These are phyloP conservation scores for Drosophila bocki DNA, from an alignment of 1,140 invertebrate species.

Conservation along the genomic window DNA sequence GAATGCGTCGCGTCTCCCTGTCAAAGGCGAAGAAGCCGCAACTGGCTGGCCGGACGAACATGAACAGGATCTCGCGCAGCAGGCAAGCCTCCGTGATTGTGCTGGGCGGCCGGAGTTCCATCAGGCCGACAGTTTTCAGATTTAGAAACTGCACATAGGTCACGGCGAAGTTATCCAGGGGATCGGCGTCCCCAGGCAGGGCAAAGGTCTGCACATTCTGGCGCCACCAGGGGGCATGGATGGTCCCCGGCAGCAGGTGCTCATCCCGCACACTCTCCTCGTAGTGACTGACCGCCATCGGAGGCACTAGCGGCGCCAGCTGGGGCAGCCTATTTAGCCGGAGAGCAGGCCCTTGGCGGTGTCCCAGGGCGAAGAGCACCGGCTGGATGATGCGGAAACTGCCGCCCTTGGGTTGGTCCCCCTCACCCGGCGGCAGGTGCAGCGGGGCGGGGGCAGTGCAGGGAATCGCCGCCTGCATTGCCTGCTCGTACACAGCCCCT, in stretches of 20 bases:
- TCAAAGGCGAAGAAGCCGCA: constrained; percentile 74
- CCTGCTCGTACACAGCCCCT: constrained; percentile 3
- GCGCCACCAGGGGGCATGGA: constrained; percentile 68
- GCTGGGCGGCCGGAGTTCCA: constrained; percentile 36
- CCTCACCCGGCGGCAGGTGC: not conserved
- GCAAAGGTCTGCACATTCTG: constrained; percentile 28
- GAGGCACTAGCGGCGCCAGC: constrained; percentile 14
- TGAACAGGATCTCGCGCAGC: constrained; percentile 77
- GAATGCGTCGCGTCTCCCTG: constrained; percentile 19
- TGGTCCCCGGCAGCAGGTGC: not conserved
- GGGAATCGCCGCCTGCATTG: not conserved
- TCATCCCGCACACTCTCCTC: not conserved
- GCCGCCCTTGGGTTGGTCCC: not conserved
- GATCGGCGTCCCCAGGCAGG: constrained; percentile 1
- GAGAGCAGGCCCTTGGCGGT: not conserved
- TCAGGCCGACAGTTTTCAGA: constrained; percentile 9
- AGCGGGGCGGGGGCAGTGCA: not conserved
- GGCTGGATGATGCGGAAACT: constrained; percentile 21
- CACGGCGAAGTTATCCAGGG: constrained; percentile 62
- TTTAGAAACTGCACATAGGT: constrained; percentile 50
- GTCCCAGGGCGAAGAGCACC: not conserved
- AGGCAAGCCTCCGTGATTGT: constrained; percentile 66
- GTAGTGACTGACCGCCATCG: not conserved
- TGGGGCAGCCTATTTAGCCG: not conserved
- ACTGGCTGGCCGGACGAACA: constrained; percentile 64